Base-by-base conservation (phyloP, 1,140 invertebrate genomes). In the Cotesia chilonis region DNA sequence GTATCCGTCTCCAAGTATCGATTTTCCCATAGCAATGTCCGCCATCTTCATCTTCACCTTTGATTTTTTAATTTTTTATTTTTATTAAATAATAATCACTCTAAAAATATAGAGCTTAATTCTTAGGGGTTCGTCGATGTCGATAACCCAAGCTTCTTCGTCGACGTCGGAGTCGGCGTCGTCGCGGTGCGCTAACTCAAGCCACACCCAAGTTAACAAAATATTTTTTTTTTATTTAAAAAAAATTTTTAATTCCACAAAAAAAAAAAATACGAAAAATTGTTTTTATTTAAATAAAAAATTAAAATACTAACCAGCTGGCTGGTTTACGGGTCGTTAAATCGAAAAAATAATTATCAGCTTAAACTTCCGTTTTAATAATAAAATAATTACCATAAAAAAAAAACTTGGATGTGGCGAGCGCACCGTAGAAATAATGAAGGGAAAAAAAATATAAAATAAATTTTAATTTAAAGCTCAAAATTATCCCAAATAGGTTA, bases 161-260 rank as follows among this genome's bases (percentile, higher is more conserved):
- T 61, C 68, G 60, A 70, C 54, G 37, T 72, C 71, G 71, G 71
- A 72, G 71, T 72, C 71, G 71, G 71, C 71, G 71, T 72, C 54
- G 71, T 72, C 71, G 71, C 66, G 66, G 47, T 69, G 51, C 47
- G 68, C 68, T 51, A 47, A 12, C 6, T 10, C 38, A 70, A 70
- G 68, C 68, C 68, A 70, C 68, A 70, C 68, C 68, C 68, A 47
- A 35, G 37, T 41, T n/a, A 41, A 63, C 63, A 38, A 36, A 35
- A 20, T 59, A 2, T 28, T 28, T 28, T 28, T 28, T 28, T 28
- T 2, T 28, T 28, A 28, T 2, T 28, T 28, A 28, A 28, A 28
- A 28, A 28, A 28, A 28, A 28, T 28, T 28, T 28, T 1, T 28
- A 28, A 28, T 28, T 28, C 3, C 28, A 1, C 28, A 28, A 28